Base-by-base conservation (phyloP, 2,797 vertebrate genomes). In the Gadopsis marmoratus region DNA sequence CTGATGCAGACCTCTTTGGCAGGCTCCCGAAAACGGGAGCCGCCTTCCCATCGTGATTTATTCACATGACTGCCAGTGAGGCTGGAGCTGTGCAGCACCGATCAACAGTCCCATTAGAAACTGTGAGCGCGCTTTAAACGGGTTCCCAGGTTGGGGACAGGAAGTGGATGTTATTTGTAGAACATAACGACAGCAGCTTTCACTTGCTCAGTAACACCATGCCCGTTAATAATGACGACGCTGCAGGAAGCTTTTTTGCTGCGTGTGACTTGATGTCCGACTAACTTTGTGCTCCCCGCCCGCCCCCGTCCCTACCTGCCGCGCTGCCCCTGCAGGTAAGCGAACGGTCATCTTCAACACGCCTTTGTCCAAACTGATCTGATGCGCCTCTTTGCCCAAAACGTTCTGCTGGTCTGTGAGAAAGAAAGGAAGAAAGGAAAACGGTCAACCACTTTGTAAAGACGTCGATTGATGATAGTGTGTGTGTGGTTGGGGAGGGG, bases 341-440 rank as follows among this genome's bases (percentile, higher is more conserved):
- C 78, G 65, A 7, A 95, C 90, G 0, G 54, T 90, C 51, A 95
- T n/a, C 6, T 61, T 93, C 61, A 95, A 37, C 0, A 67, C 53
- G 0, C 74, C 61, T 3, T 75, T 45, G 0, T 82, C 92, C 62
- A 94, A 0, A 10, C 0, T 48, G 9, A 96, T 77, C 59, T 92
- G 71, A 59, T 96, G 95, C 0, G 4, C 3, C 35, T 71, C 31
- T 78, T 91, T 95, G 1, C 3, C 19, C 66, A 96, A 45, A 29
- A 96, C 95, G 1, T 82, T 81, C 43, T 50, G 73, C 69, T 90
- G 92, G 45, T 88, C 95, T 96, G 68, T 13, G 2, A 31, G 1
- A 12, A 41, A 13, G 11, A 13, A 41, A 41, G 1, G 13, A 33
- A 5, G 2, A 41, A 17, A 17, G 19, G n/a, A 2, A 19, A 0